phyloP scores from a whole-genome alignment of 2,797 vertebrate species.

The Microctenopoma lineatum region DNA sequence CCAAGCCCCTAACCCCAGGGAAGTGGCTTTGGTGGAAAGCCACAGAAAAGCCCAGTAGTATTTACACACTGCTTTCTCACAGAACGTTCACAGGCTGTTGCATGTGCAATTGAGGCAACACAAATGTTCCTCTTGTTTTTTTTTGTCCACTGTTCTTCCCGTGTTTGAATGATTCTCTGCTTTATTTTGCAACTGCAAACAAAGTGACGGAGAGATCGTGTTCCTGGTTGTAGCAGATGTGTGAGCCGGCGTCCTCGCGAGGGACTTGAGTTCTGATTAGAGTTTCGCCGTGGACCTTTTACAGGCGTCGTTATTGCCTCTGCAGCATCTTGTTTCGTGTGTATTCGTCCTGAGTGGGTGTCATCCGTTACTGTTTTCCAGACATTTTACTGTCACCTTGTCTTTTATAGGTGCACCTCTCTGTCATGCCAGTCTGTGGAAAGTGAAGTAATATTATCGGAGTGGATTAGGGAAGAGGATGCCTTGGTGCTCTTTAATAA shows the following conservation, averaged over 20 bases:
- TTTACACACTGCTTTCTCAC: conserved; percentile 79
- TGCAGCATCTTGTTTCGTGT: conserved; percentile 53
- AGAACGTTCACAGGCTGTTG: conserved; percentile 71
- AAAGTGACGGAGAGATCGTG: conserved; percentile 43
- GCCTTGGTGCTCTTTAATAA: conserved; percentile 69
- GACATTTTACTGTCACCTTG: conserved; percentile 69
- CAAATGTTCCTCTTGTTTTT: conserved; percentile 48
- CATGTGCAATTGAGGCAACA: conserved; percentile 64
- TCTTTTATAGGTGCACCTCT: conserved; percentile 49
- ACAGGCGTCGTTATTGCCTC: conserved; percentile 44
- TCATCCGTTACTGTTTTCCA: conserved; percentile 69
- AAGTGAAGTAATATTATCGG: conserved; percentile 60
- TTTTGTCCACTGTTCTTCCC: conserved; percentile 27
- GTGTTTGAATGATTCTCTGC: conserved; percentile 39
- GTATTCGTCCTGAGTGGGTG: conserved; percentile 46
- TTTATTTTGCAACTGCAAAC: conserved; percentile 48
- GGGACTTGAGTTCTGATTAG: conserved; percentile 54
- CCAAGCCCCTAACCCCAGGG: conserved; percentile 67
- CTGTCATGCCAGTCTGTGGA: conserved; percentile 45
- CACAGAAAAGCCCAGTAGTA: conserved; percentile 83
- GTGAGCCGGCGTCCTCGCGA: conserved; percentile 25
- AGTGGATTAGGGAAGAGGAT: conserved; percentile 66
- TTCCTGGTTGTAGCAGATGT: conserved; percentile 66
- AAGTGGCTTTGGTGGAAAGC: conserved; percentile 79
- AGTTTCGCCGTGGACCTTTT: conserved; percentile 53